These are phyloP conservation scores for Chionomys nivalis DNA, from an alignment of 2,113 vertebrate genomes.

Conservation along the genomic window DNA sequence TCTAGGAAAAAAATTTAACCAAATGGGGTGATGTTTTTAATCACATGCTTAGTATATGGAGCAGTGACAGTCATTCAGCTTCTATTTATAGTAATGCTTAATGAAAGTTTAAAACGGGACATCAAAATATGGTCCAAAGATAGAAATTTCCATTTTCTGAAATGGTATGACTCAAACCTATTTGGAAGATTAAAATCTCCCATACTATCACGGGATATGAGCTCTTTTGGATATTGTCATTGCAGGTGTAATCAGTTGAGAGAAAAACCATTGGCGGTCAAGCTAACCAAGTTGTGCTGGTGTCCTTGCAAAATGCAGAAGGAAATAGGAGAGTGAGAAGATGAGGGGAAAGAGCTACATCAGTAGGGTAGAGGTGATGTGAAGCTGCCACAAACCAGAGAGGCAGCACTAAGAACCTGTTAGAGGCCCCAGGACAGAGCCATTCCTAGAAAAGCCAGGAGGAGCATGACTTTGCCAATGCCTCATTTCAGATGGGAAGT, in stretches of 20 bases:
- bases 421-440: neutral
- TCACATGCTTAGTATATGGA: conserved; percentile 44
- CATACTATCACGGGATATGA: neutral
- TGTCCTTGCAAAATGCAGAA: neutral
- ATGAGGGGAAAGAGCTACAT: neutral
- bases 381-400: neutral
- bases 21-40: neutral
- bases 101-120: conserved; percentile 39
- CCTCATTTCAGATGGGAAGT: neutral
- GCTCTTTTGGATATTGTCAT: conserved; percentile 5
- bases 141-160: neutral
- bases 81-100: conserved; percentile 7
- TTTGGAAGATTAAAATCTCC: conserved; percentile 31
- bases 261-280: neutral
- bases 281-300: neutral
- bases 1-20: neutral
- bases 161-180: neutral
- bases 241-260: neutral
- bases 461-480: neutral
- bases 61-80: neutral
- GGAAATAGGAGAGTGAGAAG: neutral
- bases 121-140: neutral
- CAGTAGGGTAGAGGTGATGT: neutral
- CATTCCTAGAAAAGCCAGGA: neutral
- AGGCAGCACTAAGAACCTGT: neutral